Evolutionary conservation across 1,140 invertebrate genomes (phyloP), one percentile per base, ranked within the genome.

Genomic region (Mercenaria mercenaria): DNA sequence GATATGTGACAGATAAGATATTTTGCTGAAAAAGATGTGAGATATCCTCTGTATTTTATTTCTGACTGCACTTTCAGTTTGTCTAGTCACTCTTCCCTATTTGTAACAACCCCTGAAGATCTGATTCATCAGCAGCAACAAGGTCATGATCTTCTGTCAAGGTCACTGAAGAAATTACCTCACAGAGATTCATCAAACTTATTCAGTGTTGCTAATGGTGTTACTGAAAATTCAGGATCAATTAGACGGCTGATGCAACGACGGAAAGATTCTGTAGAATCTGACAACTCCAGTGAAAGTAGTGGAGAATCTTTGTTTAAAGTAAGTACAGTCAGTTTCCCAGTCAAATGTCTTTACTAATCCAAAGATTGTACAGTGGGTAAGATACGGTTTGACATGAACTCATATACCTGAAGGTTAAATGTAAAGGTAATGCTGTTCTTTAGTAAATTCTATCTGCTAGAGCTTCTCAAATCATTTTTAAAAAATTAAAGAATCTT

Each of bases 271-370:
- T 88, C 86, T 29, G 29, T 81, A 2, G 77, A 72, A 23, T 88
- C 86, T n/a, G 86, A 88, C 32, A 81, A 81, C 32, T 88, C 86
- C 13, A 88, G 76, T 50, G 86, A 88, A 81, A 88, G 86, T 59
- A 81, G 86, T n/a, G 86, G 86, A 32, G 86, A 88, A 61, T 88
- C 77, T 6, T 39, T 88, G n/a, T 88, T 88, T 72, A 88, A 88
- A 77, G 86, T 88, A 41, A 47, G 37, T 67, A 32, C 26, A 88
- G 72, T 52, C 32, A 26, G 74, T 76, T 37, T n/a, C n/a, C n/a
- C n/a, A n/a, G n/a, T n/a, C n/a, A n/a, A n/a, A n/a, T n/a, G n/a
- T 86, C 69, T 0, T 39, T 86, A n/a, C n/a, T n/a, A n/a, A 29
- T 86, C 76, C 37, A 86, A 86, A 64, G 83, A 74, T 37, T 13